Evolutionary conservation across 2,113 vertebrate species (phyloP), one percentile per base, ranked within the genome.

Genomic region (Myotis brandtii): DNA sequence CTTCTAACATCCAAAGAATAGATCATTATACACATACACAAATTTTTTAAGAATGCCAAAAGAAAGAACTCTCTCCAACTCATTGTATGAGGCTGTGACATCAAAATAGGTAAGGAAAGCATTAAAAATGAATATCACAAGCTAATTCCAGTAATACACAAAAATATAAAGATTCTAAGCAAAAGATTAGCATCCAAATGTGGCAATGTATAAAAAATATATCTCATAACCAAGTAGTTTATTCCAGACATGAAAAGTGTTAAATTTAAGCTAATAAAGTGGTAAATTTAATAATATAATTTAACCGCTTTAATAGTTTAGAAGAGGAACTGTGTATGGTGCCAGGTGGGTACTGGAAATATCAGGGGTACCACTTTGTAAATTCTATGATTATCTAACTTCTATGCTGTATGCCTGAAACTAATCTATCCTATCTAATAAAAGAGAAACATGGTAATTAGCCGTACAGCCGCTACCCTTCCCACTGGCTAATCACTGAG

Each of bases 11-110:
- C 17, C 64, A 86, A 75, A 88, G 10, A 52, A 18, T 25, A 64
- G 20, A 32, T 83, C 54, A 86, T 92, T 77, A 86, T 34, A 92
- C 54, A 69, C 52, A 87, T 23, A 92, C 6, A 66, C 21, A 79
- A 69, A 94, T 92, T 80, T 75, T 80, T 89, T 64, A 89, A 85
- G 79, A 87, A 72, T 62, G 48, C 5, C 34, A 88, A 79, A 93
- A 94, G 6, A 80, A 14, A 34, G 93, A 59, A 73, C 20, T 77
- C 25, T 89, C 13, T 10, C 34, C 34, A 82, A 21, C 3, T 40
- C n/a, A 43, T 30, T 76, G 21, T 21, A 9, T 32, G 8, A 81
- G 30, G 16, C 27, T 56, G 25, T 6, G 4, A 72, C 20, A 81
- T 46, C 72, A 88, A 73, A 72, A 46, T 21, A 91, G 59, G 50